These are phyloP conservation scores for Lepidurus couesii DNA, from an alignment of 1,140 invertebrate genomes.

Conservation along the genomic window DNA sequence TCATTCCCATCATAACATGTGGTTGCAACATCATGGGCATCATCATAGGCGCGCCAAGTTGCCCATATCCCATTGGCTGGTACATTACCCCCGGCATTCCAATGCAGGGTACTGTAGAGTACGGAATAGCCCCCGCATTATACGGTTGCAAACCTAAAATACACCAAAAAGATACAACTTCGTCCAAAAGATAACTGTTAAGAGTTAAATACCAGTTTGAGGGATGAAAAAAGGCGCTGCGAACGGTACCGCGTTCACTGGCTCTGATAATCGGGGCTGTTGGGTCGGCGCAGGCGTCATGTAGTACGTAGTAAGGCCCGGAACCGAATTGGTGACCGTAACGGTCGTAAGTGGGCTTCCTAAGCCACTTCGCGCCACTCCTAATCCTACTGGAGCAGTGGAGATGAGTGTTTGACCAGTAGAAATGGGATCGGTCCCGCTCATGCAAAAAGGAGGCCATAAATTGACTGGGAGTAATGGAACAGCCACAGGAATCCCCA, in stretches of 20 bases:
- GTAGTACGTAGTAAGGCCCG: slow-evolving; percentile 35
- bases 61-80: slow-evolving; percentile 42
- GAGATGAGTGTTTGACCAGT: slow-evolving; percentile 54
- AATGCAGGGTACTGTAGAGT: neutral
- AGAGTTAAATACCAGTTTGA: slow-evolving; percentile 1
- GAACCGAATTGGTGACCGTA: slow-evolving; percentile 36
- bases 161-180: slow-evolving; percentile 34
- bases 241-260: neutral
- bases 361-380: slow-evolving; percentile 36
- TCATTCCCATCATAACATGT: neutral
- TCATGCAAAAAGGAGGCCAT: slow-evolving; percentile 56
- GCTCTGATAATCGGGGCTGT: neutral
- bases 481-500: slow-evolving; percentile 11
- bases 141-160: slow-evolving; percentile 42
- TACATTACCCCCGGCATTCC: slow-evolving; percentile 52
- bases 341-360: slow-evolving; percentile 39
- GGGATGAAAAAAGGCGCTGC: neutral
- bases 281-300: slow-evolving; percentile 25
- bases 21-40: slow-evolving; percentile 44
- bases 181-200: slow-evolving; percentile 34
- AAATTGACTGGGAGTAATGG: slow-evolving; percentile 45
- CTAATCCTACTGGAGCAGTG: slow-evolving; percentile 49
- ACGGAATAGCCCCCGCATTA: slow-evolving; percentile 45
- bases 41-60: slow-evolving; percentile 46
- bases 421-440: slow-evolving; percentile 40